A percentile compares a stretch with the other conserved stretches of the same genome.
Evolutionary conservation across 2,113 vertebrate genomes (phyloP).

Genomic region (Kobus ellipsiprymnus): DNA sequence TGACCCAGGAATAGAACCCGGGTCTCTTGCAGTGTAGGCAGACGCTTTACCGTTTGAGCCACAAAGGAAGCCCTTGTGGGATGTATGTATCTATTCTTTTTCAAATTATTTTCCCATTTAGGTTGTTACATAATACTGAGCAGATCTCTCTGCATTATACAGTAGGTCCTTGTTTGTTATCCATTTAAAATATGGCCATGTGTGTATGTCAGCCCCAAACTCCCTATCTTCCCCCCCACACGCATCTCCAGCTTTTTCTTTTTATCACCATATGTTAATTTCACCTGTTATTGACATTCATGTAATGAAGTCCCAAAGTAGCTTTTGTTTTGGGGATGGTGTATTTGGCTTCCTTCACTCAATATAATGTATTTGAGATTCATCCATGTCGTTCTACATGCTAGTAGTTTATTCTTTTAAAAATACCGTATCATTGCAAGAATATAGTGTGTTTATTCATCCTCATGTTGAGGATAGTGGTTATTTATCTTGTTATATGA

Average conservation of each 20-base stretch:
- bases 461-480: neutral
- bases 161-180: neutral
- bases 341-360: neutral
- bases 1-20: fast-evolving
- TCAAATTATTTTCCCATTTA: neutral
- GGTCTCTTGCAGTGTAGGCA: too few species aligned
- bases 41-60: neutral
- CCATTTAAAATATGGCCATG: neutral
- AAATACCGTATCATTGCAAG: neutral
- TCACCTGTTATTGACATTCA: neutral
- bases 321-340: neutral
- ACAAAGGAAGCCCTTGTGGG: neutral
- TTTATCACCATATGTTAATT: neutral
- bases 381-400: neutral
- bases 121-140: neutral
- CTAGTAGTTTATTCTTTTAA: neutral
- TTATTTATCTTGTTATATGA: neutral
- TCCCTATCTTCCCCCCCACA: neutral
- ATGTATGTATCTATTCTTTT: neutral
- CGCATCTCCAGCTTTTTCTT: neutral
- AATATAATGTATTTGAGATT: neutral
- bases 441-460: neutral
- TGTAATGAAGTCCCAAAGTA: neutral
- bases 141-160: neutral
- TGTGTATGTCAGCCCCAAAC: neutral